Base-by-base conservation (phyloP, 1,140 invertebrate species). In the Hylaeus anthracinus region DNA sequence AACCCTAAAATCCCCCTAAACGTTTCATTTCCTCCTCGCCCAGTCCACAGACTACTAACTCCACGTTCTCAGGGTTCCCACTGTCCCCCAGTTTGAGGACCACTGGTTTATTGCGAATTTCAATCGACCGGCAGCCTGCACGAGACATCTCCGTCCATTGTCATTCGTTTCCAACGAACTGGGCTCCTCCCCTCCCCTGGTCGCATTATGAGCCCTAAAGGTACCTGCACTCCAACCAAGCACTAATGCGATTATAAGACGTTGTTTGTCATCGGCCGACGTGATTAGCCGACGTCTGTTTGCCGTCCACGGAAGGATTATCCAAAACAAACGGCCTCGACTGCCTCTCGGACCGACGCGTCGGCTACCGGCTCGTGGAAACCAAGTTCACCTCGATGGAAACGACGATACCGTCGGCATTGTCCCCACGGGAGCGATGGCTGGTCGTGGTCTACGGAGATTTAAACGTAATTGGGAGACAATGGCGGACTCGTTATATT, bases 401-500 rank as follows among this genome's bases (percentile, higher is more conserved):
- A 3, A 3, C n/a, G 8, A 14, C 2, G 55, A 39, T 14, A 39
- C 3, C 67, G 26, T 2, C 37, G 37, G 6, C 14, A 60, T 60
- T 60, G n/a, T 60, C 15, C 5, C n/a, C 2, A n/a, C n/a, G 58
- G 1, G 10, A 15, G 37, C 4, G 5, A 43, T 8, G n/a, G 12
- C 4, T 8, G n/a, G 14, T 1, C 65, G 65, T 8, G 65, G 53
- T 43, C n/a, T 8, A 45, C 58, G 6, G 39, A 39, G 58, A 43
- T 61, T 71, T 48, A 14, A n/a, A 5, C 26, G 9, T 65, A 72
- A 79, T 72, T 79, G 60, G 26, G 37, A 64, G 76, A 79, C 69
- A 79, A 79, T 72, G 51, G n/a, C 2, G 1, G 67, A 2, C 76
- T 79, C 76, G 76, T 79, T 79, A 79, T 51, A 5, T 65, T 48